Conservation (phyloP, 2,113 vertebrate species). For the Oryzias javanicus region DNA sequence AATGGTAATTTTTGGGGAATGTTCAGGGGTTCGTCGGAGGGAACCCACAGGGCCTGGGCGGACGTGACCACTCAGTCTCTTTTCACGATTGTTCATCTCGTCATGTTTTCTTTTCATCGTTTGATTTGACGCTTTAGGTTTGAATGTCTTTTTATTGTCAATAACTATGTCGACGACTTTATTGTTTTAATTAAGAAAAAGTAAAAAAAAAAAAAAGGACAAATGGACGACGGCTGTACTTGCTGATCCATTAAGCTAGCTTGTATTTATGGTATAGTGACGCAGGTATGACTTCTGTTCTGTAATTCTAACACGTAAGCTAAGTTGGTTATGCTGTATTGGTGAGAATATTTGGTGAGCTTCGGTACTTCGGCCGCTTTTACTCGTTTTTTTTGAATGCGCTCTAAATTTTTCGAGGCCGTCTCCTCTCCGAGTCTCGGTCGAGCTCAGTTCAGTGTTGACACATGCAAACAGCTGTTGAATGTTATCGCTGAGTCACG, state of each 20-base stretch:
- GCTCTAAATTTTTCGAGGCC: constrained; percentile 22
- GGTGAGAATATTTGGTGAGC: constrained; percentile 27
- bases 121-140: constrained; percentile 70
- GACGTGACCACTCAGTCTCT: constrained; percentile 73
- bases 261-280: constrained; percentile 53
- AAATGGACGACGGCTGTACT: constrained; percentile 55
- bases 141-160: constrained; percentile 74
- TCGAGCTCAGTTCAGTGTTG: constrained; percentile 43
- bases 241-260: constrained; percentile 39
- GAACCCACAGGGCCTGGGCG: constrained; percentile 64
- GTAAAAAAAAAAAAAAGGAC: constrained; percentile 42
- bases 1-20: constrained; percentile 67
- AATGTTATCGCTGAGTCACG: constrained; percentile 67
- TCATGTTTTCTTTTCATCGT: constrained; percentile 54
- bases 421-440: constrained; percentile 30
- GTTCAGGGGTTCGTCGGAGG: constrained; percentile 72
- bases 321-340: constrained; percentile 41
- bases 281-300: constrained; percentile 52
- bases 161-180: constrained; percentile 48
- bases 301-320: constrained; percentile 37
- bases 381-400: constrained; percentile 25
- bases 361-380: constrained; percentile 28
- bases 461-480: constrained; percentile 62
- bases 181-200: constrained; percentile 53
- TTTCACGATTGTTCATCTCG: constrained; percentile 76